Evolutionary conservation across 1,140 invertebrate species (phyloP), one percentile per base, ranked within the genome.

Genomic region (Lycorma delicatula): DNA sequence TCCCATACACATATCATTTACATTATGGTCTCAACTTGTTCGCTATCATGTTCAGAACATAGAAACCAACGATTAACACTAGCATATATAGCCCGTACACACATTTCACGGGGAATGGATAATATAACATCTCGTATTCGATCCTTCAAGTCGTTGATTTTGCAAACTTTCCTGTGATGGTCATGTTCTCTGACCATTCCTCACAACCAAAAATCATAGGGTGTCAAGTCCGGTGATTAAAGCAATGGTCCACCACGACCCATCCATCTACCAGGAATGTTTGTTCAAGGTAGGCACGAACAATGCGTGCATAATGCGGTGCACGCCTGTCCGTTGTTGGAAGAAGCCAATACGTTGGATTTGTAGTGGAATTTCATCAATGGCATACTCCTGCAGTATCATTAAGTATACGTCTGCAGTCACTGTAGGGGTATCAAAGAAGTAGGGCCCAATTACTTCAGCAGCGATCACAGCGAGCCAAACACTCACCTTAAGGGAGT

Each of bases 181-280:
- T n/a, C n/a, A n/a, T n/a, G n/a, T n/a, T n/a, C n/a, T n/a, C n/a
- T n/a, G n/a, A n/a, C n/a, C n/a, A n/a, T n/a, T n/a, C n/a, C n/a
- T n/a, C n/a, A n/a, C n/a, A n/a, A n/a, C n/a, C n/a, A n/a, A n/a
- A n/a, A n/a, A n/a, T n/a, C n/a, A n/a, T n/a, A n/a, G n/a, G n/a
- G n/a, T n/a, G n/a, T n/a, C n/a, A n/a, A n/a, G n/a, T n/a, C n/a
- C n/a, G 54, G 54, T n/a, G 54, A 16, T 22, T 18, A 63, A n/a
- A 11, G 13, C 44, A 64, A 34, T 29, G 54, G 58, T 57, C 54
- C 47, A 26, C 53, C 58, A 28, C 56, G 16, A 29, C 62, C 55
- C 56, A 64, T 64, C 58, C 55, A 67, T 20, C 56, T 12, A 29
- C 53, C 41, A 18, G 60, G 26, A 65, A 65, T 25, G 50, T 60